Percentiles rank a stretch among this genome's conserved stretches.
phyloP scores from a whole-genome alignment of 2,888 invertebrate species.

The Myopa testacea region DNA sequence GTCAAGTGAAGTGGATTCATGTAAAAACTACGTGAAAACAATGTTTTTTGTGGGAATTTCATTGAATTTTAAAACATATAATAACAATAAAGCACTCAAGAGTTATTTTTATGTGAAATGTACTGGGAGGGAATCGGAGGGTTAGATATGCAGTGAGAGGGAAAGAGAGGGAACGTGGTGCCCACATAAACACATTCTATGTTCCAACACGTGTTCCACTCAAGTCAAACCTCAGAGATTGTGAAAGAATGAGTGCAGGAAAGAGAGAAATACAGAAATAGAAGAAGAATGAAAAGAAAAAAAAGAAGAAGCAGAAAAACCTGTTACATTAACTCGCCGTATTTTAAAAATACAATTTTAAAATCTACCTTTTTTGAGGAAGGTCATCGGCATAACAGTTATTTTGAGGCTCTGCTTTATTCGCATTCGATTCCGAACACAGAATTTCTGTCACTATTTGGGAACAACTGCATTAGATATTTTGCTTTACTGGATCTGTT shows the following conservation, averaged over 20 bases:
- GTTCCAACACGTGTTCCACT: not conserved
- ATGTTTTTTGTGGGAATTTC: constrained; percentile 59
- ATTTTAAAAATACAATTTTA: not conserved
- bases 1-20: too few relatives aligned
- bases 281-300: not conserved
- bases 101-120: constrained; percentile 43
- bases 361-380: too few relatives aligned
- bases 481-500: too few relatives aligned
- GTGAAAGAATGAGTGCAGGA: not conserved
- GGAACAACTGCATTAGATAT: too few relatives aligned
- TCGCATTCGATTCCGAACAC: too few relatives aligned
- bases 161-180: not conserved
- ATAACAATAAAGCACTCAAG: constrained; percentile 65
- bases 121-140: not conserved
- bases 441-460: too few relatives aligned
- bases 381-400: too few relatives aligned
- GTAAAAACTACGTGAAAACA: constrained; percentile 42
- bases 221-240: not conserved
- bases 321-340: not conserved
- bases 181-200: not conserved
- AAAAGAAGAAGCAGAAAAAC: not conserved
- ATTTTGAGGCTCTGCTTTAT: too few relatives aligned
- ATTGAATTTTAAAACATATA: constrained; percentile 65
- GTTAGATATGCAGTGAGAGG: not conserved
- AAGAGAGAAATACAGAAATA: not conserved